Base-by-base conservation (phyloP, 2,113 vertebrate genomes). In the Thymallus thymallus region DNA sequence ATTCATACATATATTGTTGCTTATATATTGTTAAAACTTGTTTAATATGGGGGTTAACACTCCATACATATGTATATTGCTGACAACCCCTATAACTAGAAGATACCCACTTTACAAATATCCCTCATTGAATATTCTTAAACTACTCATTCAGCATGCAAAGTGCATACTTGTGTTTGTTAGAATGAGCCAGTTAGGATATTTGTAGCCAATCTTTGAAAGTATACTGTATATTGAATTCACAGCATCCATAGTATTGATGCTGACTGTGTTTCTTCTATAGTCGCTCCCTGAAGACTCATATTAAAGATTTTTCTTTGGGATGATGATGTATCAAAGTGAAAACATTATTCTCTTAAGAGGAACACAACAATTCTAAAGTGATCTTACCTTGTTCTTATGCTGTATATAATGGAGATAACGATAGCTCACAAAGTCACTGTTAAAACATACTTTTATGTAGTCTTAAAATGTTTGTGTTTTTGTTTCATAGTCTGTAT, bases 401-500 rank as follows among this genome's bases (percentile, higher is more conserved):
- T 73, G 66, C 65, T 98, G 95, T 97, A 96, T 90, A 98, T 95
- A 95, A 69, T 93, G 94, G 94, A 96, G 86, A 96, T 94, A 92
- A 90, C 88, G 84, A 92, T 41, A 12, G 89, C 89, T 91, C 89
- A 90, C 88, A 89, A 91, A 90, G 87, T 89, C 93, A 91, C 92
- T 92, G 92, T 94, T 95, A 84, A 94, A 87, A 87, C 88, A 88
- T 92, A 91, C 91, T 90, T 93, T 93, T 92, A 93, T 94, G 92
- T 96, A 93, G 94, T 92, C 85, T 91, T 86, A 73, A 83, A 88
- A 89, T 92, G 91, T 90, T 87, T 94, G 94, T 9, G 35, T 92
- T 94, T 94, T 93, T 91, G 92, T 95, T 94, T 92, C 88, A 56
- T 93, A 94, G 93, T 92, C 92, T 97, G 95, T 97, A 95, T 94